Conservation (phyloP, 2,888 invertebrate species). For the Drosophila lutescens region DNA sequence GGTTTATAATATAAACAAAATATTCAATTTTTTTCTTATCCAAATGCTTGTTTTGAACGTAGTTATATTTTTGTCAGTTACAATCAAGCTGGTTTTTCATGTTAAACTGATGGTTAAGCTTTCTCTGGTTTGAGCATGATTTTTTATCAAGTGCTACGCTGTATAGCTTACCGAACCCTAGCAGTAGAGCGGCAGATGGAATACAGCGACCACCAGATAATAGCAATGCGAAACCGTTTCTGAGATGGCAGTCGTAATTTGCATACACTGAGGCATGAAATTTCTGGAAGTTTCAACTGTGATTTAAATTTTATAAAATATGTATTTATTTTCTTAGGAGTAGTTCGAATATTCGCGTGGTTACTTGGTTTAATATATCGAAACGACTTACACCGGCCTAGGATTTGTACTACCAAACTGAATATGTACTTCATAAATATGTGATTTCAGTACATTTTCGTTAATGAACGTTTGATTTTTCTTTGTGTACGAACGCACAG, state of each 20-base stretch:
- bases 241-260: not conserved
- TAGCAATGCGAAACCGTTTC: not conserved
- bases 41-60: not conserved
- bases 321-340: too few species aligned
- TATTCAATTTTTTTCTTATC: not conserved
- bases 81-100: not conserved
- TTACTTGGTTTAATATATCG: too few species aligned
- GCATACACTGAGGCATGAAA: not conserved
- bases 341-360: too few species aligned
- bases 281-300: too few species aligned
- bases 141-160: not conserved
- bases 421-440: too few species aligned
- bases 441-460: not conserved
- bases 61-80: not conserved
- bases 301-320: too few species aligned
- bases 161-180: not conserved
- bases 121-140: not conserved
- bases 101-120: not conserved
- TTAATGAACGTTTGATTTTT: not conserved
- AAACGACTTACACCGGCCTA: too few species aligned
- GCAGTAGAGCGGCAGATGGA: constrained; percentile 18
- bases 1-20: not conserved
- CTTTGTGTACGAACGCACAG: not conserved
- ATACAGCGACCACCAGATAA: constrained; percentile 9
- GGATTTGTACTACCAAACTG: too few species aligned